A percentile compares a stretch with the other conserved stretches of the same genome.
Evolutionary conservation across 1,140 invertebrate genomes (phyloP).

Genomic region (Bombus breviceps): DNA sequence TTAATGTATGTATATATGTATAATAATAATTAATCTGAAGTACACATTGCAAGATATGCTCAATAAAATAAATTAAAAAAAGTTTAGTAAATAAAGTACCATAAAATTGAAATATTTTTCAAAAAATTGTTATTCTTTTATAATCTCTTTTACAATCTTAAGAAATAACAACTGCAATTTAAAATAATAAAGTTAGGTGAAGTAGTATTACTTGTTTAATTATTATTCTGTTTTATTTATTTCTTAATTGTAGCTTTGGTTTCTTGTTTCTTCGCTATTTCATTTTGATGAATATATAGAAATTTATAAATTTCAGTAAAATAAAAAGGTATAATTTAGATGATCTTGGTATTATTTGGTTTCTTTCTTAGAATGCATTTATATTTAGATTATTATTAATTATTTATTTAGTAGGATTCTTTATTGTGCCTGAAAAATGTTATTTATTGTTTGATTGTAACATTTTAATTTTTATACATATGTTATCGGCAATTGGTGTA

Average conservation of each 20-base stretch:
- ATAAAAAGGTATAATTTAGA: not conserved
- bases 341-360: not conserved
- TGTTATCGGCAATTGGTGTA: not conserved
- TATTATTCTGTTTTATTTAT: not conserved
- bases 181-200: not conserved
- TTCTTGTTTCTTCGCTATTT: not conserved
- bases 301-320: not conserved
- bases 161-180: not conserved
- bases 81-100: too few relatives aligned
- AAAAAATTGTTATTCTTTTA: not conserved
- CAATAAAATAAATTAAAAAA: too few relatives aligned
- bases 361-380: not conserved
- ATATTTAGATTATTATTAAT: not conserved
- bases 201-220: not conserved
- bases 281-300: not conserved
- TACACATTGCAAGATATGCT: too few relatives aligned
- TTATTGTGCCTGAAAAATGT: not conserved
- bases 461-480: not conserved
- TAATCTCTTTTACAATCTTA: not conserved
- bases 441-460: not conserved
- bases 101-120: not conserved
- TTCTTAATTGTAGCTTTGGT: not conserved
- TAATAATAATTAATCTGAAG: too few relatives aligned
- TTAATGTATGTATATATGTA: not conserved
- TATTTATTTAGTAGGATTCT: not conserved